phyloP scores from a whole-genome alignment of 2,888 invertebrate genomes.

The Ochlodes sylvanus region DNA sequence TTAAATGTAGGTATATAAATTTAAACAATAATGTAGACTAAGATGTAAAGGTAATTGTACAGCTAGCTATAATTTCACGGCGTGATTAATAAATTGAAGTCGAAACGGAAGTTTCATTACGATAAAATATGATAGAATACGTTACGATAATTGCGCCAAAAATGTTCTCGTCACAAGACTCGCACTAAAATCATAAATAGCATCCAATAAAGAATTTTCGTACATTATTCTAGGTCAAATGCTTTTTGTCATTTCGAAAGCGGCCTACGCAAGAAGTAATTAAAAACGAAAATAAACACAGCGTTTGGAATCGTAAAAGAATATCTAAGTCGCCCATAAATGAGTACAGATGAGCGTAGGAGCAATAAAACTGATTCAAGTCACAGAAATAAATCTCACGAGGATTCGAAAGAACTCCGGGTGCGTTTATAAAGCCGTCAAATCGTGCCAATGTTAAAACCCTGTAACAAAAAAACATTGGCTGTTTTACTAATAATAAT shows the following conservation, averaged over 20 bases:
- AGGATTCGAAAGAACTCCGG: constrained; percentile 59
- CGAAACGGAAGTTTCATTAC: constrained; percentile 23
- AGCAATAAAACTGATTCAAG: constrained; percentile 82
- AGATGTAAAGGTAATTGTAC: background rate
- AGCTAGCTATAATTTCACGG: background rate
- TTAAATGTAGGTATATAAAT: background rate
- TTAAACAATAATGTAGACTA: constrained; percentile 2
- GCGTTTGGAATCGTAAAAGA: constrained; percentile 82
- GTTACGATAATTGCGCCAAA: constrained; percentile 30
- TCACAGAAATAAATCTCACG: constrained; percentile 82
- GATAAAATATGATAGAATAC: constrained; percentile 33
- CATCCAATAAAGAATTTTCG: constrained; percentile 33
- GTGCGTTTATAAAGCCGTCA: constrained; percentile 22
- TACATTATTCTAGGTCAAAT: constrained; percentile 56
- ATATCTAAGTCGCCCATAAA: constrained; percentile 83
- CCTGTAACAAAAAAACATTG: background rate
- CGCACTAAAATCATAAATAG: constrained; percentile 27
- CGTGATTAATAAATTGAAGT: background rate
- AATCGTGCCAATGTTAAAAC: constrained; percentile 29
- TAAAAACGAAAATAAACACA: constrained; percentile 86
- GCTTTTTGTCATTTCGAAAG: constrained; percentile 76
- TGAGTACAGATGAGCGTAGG: constrained; percentile 81
- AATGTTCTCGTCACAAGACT: constrained; percentile 29
- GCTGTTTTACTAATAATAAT: too few relatives aligned
- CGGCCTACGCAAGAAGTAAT: constrained; percentile 81